Percentiles rank a stretch among this genome's conserved stretches.
Evolutionary conservation across 2,113 vertebrate species (phyloP).

Genomic region (Pheucticus melanocephalus): DNA sequence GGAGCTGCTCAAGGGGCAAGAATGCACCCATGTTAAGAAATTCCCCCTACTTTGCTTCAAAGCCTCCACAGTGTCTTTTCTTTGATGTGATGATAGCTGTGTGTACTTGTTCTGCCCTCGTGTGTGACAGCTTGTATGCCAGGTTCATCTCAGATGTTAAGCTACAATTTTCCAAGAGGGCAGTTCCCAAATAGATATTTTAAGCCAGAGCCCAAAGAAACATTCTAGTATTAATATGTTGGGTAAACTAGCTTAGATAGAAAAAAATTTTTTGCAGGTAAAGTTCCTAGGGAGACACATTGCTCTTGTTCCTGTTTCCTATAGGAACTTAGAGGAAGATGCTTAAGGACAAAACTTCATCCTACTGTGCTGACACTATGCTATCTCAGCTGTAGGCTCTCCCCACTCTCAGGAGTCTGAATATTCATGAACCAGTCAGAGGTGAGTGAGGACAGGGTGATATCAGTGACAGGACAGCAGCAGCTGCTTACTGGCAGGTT

Average conservation of each 20-base stretch:
- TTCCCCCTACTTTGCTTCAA: background rate
- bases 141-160: background rate
- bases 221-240: background rate
- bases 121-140: background rate
- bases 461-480: background rate
- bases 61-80: background rate
- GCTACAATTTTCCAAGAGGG: background rate
- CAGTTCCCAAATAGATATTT: background rate
- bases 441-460: background rate
- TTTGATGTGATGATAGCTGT: background rate
- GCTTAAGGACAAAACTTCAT: background rate
- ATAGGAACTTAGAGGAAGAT: background rate
- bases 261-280: background rate
- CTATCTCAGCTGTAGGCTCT: background rate
- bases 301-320: background rate
- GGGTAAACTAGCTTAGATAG: background rate
- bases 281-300: background rate
- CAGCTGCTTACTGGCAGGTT: background rate
- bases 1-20: rapidly evolving
- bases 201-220: background rate
- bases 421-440: background rate
- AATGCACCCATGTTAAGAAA: background rate
- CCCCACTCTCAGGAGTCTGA: background rate
- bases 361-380: background rate
- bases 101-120: background rate